phyloP scores from a whole-genome alignment of 2,113 vertebrate genomes.

The Spermophilus dauricus region DNA sequence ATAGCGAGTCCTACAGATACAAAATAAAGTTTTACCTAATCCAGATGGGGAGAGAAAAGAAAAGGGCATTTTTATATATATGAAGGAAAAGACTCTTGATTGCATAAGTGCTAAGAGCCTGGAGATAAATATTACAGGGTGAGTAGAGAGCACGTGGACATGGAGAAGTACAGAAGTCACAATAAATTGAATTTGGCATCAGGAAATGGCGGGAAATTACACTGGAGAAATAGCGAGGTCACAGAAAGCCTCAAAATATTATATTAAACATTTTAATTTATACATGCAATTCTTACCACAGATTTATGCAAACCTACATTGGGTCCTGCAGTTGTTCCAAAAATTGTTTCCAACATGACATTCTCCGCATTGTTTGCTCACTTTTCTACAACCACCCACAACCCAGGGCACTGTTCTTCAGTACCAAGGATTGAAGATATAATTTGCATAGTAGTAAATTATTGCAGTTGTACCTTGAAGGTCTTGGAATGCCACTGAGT shows the following conservation, averaged over 20 bases:
- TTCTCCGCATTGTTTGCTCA: background rate
- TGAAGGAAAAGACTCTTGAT: background rate
- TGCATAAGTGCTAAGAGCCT: background rate
- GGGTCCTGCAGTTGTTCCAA: background rate
- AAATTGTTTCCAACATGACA: background rate
- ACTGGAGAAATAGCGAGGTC: background rate
- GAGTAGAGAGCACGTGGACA: background rate
- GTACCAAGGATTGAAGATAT: background rate
- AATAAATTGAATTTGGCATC: background rate
- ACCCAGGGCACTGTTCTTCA: background rate
- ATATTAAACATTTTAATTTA: background rate
- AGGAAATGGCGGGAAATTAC: background rate
- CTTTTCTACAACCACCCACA: fast-evolving
- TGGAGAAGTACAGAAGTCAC: background rate
- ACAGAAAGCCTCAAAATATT: background rate
- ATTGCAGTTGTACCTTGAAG: background rate
- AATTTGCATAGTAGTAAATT: fast-evolving
- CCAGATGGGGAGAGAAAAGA: background rate
- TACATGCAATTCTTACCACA: background rate
- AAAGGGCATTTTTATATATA: background rate
- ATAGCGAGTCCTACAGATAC: background rate
- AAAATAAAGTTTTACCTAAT: background rate
- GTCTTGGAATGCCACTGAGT: background rate
- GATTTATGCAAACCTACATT: background rate
- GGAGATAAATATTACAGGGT: background rate